Base-by-base conservation (phyloP, 2,888 invertebrate species). In the Drosophila kuntzei region DNA sequence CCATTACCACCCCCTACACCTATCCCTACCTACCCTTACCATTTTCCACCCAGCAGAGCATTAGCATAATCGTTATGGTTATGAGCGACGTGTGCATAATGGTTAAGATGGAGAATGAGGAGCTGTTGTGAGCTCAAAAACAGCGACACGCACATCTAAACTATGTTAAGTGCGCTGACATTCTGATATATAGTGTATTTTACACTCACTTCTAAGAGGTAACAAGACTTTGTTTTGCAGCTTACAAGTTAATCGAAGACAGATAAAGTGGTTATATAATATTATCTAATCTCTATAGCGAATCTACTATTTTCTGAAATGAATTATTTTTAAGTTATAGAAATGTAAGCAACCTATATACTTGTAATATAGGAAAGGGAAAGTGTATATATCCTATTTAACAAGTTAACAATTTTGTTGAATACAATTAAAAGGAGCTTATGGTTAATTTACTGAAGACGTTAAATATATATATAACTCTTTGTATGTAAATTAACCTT, bases 51-150 rank as follows among this genome's bases (percentile, higher is more conserved):
- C 61, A 39, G 0, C 62, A 69, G 71, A 63, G 87, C 87, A 86
- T 86, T 88, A 88, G 80, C 86, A 86, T 86, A 86, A 86, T 88
- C 88, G 86, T 88, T 86, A 88, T 82, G 76, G 88, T 86, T 88
- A 88, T 88, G 80, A 79, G 82, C 76, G 87, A 80, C 87, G 84
- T 88, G 84, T 79, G 78, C 82, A 86, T 86, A 87, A 88, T 86
- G 84, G 71, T 54, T 41, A 51, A 63, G 49, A 43, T 37, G 14
- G 49, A 29, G 41, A 12, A 25, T 8, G 37, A 34, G 70, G 29
- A 39, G 29, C 27, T 41, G 27, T 32, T 50, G 29, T 32, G 47
- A 72, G 61, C 77, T 60, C 73, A 49, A 74, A 62, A 41, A 50
- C 66, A 75, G 64, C 44, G 73, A 76, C 68, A 76, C 62, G 51